Base-by-base conservation (phyloP, 1,140 invertebrate genomes). In the Diabrotica virgifera region DNA sequence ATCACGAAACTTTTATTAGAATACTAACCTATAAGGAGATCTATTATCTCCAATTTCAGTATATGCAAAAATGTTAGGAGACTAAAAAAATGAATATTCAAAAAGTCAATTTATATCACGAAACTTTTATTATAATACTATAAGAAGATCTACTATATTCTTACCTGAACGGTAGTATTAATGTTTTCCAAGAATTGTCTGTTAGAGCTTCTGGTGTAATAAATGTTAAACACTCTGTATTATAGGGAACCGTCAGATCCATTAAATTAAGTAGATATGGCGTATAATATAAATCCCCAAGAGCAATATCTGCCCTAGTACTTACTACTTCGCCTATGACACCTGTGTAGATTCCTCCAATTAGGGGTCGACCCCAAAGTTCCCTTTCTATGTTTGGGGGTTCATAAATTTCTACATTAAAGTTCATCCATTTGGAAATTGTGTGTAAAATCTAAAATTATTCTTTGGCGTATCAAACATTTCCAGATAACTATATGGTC, bases 161-260 rank as follows among this genome's bases (percentile, higher is more conserved):
- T 77, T 81, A 90, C 87, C 84, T 88, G 67, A 94, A 93, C 0
- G 92, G 91, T 59, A 90, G 74, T 68, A 93, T 88, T 6, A 94
- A 79, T 5, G 91, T 89, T 77, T 90, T 88, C 90, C 91, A 94
- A 5, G 89, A 90, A 74, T 91, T 90, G 79, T 92, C 87, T 13
- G 85, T 85, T 35, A 89, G 77, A 35, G 90, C 86, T 81, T 92
- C 89, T 1, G 91, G 89, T 6, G 91, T 93, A 4, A 94, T 73
- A 73, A 94, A 94, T 0, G 91, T 93, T 55, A 92, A 82, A 72
- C 91, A 94, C 74, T 93, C 87, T 0, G 89, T 86, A 57, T 86
- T 90, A 59, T 94, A 92, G 0, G 91, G 90, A 52, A 86, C 82
- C n/a, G 87, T 90, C 36, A 94, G 78, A 74, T 94, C 92, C 57